Evolutionary conservation across 1,140 invertebrate species (phyloP).

Genomic region (Ips typographus): DNA sequence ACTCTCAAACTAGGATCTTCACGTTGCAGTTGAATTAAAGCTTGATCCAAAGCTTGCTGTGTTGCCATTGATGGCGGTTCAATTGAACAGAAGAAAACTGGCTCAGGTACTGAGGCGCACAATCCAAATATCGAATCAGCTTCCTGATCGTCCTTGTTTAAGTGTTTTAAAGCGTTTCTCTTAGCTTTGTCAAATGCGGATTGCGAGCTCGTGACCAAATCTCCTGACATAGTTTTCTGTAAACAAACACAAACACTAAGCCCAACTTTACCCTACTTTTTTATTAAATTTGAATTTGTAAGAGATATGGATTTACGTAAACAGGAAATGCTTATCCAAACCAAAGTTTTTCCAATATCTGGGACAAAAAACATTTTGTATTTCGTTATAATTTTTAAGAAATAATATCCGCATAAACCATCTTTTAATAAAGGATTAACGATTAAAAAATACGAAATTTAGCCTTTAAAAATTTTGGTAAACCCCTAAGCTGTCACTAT

Average conservation of each 20-base stretch:
- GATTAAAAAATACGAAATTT: too few species aligned
- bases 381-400: too few species aligned
- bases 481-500: too few species aligned
- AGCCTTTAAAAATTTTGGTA: too few species aligned
- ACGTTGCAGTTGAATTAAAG: slow-evolving; percentile 79
- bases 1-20: slow-evolving; percentile 95
- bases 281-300: too few species aligned
- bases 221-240: slow-evolving; percentile 73
- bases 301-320: too few species aligned
- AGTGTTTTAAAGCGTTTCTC: slow-evolving; percentile 54
- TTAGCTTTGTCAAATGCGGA: slow-evolving; percentile 60
- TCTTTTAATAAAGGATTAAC: too few species aligned
- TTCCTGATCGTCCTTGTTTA: slow-evolving; percentile 38
- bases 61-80: slow-evolving; percentile 83
- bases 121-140: slow-evolving; percentile 52
- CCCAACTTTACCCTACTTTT: neutral
- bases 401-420: too few species aligned
- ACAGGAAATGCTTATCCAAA: too few species aligned
- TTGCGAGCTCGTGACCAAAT: slow-evolving; percentile 72
- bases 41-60: slow-evolving; percentile 77
- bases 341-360: too few species aligned
- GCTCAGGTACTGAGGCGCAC: slow-evolving; percentile 68
- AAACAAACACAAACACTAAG: slow-evolving; percentile 15
- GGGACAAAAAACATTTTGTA: too few species aligned
- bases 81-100: slow-evolving; percentile 96